Conservation (phyloP, 2,888 invertebrate species). For the Limnephilus rhombicus region DNA sequence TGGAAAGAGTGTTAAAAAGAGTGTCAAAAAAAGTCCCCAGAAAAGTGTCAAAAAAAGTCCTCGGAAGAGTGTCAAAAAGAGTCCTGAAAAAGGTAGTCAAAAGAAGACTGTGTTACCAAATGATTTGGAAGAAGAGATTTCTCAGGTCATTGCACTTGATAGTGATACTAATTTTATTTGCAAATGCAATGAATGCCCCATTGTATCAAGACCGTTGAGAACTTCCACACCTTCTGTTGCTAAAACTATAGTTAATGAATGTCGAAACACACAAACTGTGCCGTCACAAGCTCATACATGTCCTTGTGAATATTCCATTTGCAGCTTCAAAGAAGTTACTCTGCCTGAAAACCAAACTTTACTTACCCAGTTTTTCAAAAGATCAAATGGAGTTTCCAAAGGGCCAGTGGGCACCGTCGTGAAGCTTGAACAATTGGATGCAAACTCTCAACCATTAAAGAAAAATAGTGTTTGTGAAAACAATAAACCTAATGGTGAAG, state of each 20-base stretch:
- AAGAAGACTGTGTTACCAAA: neutral
- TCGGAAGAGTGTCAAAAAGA: neutral
- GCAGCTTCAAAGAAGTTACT: conserved; percentile 8
- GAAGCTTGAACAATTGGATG: conserved; percentile 1
- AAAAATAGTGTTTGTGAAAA: neutral
- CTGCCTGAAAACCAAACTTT: conserved; percentile 54
- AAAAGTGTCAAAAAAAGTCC: too few species aligned
- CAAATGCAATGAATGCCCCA: neutral
- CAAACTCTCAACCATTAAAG: neutral
- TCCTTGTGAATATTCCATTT: conserved; percentile 4
- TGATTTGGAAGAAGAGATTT: neutral
- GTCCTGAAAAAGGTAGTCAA: neutral
- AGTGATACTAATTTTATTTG: neutral
- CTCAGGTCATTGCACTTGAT: neutral
- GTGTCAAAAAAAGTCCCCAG: too few species aligned
- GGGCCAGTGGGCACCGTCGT: neutral
- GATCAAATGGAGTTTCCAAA: neutral
- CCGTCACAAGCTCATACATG: neutral
- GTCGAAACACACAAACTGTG: neutral
- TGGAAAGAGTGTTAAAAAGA: neutral
- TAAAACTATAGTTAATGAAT: neutral
- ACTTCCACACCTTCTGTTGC: neutral
- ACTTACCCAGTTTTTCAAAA: conserved; percentile 52
- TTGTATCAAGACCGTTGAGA: neutral
- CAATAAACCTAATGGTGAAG: conserved; percentile 3